Evolutionary conservation across 1,140 invertebrate genomes (phyloP).

Genomic region (Lamellibrachia luymesi): DNA sequence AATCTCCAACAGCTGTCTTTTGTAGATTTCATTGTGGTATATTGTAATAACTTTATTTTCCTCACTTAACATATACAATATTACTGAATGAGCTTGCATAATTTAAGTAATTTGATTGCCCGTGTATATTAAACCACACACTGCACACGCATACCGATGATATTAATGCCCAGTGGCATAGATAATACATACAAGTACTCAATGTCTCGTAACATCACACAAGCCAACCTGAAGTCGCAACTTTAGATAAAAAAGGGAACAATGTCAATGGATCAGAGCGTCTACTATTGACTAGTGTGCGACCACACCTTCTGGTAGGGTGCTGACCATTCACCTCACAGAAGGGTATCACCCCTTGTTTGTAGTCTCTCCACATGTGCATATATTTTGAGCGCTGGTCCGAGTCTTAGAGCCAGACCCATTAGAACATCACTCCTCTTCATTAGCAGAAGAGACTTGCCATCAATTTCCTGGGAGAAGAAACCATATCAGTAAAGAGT

Average conservation of each 20-base stretch:
- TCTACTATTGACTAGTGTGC: neutral
- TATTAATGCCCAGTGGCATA: neutral
- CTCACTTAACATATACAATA: too few species aligned
- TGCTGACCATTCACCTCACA: neutral
- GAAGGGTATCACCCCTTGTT: slow-evolving; percentile 9
- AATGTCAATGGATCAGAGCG: neutral
- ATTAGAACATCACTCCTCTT: slow-evolving; percentile 76
- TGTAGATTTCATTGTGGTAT: too few species aligned
- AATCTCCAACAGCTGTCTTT: too few species aligned
- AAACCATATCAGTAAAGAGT: slow-evolving; percentile 18
- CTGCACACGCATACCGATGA: neutral
- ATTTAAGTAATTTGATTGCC: too few species aligned
- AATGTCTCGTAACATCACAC: neutral
- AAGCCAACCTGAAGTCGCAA: neutral
- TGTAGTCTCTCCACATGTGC: slow-evolving; percentile 65
- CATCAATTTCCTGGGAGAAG: slow-evolving; percentile 80
- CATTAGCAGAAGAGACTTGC: slow-evolving; percentile 75
- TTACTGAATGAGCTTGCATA: too few species aligned
- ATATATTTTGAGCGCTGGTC: slow-evolving; percentile 84
- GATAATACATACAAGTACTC: neutral
- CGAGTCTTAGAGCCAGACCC: slow-evolving; percentile 75
- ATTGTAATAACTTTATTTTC: too few species aligned
- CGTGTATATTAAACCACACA: neutral
- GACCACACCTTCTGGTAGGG: neutral
- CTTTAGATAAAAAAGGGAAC: neutral